Evolutionary conservation across 2,888 invertebrate species (phyloP), one percentile per base, ranked within the genome.

Genomic region (Eugnorisma glareosa): DNA sequence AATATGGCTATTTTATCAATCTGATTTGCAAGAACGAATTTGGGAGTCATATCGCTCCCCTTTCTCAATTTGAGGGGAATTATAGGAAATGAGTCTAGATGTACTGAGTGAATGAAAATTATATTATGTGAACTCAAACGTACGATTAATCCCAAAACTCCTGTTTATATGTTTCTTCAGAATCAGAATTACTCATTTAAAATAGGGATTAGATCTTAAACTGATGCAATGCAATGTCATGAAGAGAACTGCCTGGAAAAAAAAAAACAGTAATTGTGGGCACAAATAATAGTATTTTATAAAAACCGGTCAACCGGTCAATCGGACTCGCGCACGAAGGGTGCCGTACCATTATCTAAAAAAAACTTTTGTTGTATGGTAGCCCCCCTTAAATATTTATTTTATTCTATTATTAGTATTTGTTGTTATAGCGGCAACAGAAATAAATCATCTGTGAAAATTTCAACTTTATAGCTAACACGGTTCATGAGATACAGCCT

Each of bases 1-100:
- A 85, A 88, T 85, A 82, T 77, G 67, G 88, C 88, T 84, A 86
- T 88, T 86, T 86, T 86, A 82, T 71, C 85, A 88, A 86, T 84
- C 66, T 76, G 85, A 86, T 88, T 86, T 82, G 73, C 78, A 66
- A 61, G 74, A 79, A 77, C 57, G 73, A 77, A 88, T 75, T 84
- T 78, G 37, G 28, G 35, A 63, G 43, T 54, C 28, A 45, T 59
- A 21, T 57, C 15, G n/a, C 59, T 67, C 68, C 68, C 77, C 83
- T 45, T 51, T 28, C 67, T 63, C 54, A 68, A 71, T 71, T 77
- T 73, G n/a, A 15, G 18, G 28, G 8, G 24, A 21, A 66, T 64
- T 67, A 64, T 54, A 71, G 43, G 37, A 68, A 18, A 28, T 77
- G 24, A 54, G 54, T 83, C 45, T 61, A 48, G 37, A 61, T 13